Percentiles rank a stretch among this genome's conserved stretches.
Conservation (phyloP, 2,888 invertebrate species). For the Galerucella pusilla region DNA sequence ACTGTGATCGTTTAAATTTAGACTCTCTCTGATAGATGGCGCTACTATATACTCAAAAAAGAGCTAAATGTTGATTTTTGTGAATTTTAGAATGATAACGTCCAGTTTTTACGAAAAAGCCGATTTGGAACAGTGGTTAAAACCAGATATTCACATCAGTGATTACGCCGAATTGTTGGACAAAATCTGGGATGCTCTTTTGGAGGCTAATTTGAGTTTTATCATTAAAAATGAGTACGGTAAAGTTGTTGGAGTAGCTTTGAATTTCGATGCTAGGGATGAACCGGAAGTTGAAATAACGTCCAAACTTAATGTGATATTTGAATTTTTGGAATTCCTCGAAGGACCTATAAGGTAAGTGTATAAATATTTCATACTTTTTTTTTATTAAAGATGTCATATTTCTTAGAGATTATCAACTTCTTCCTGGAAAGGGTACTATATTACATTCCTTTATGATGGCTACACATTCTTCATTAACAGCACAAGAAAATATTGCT, state of each 20-base stretch:
- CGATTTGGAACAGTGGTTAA: constrained; percentile 83
- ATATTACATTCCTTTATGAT: constrained; percentile 90
- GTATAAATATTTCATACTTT: background rate
- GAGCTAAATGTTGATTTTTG: background rate
- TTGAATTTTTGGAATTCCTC: constrained; percentile 81
- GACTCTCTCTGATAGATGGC: no score
- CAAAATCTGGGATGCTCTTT: constrained; percentile 76
- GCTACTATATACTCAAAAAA: no score
- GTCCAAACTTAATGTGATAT: constrained; percentile 77
- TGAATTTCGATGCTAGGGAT: constrained; percentile 85
- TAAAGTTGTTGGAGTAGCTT: constrained; percentile 74
- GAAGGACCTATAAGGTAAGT: constrained; percentile 78
- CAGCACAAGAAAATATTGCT: constrained; percentile 80
- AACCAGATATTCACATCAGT: constrained; percentile 73
- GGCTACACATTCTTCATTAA: constrained; percentile 77
- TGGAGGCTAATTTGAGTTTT: constrained; percentile 80
- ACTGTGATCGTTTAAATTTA: no score
- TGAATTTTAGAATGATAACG: constrained; percentile 77
- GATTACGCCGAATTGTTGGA: constrained; percentile 79
- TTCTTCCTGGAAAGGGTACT: constrained; percentile 75
- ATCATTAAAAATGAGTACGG: constrained; percentile 70
- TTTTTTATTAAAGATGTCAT: background rate
- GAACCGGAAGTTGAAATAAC: constrained; percentile 80
- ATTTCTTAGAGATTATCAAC: constrained; percentile 66
- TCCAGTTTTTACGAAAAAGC: constrained; percentile 89